phyloP scores from a whole-genome alignment of 2,113 vertebrate genomes.

The Daphoenositta chrysoptera region DNA sequence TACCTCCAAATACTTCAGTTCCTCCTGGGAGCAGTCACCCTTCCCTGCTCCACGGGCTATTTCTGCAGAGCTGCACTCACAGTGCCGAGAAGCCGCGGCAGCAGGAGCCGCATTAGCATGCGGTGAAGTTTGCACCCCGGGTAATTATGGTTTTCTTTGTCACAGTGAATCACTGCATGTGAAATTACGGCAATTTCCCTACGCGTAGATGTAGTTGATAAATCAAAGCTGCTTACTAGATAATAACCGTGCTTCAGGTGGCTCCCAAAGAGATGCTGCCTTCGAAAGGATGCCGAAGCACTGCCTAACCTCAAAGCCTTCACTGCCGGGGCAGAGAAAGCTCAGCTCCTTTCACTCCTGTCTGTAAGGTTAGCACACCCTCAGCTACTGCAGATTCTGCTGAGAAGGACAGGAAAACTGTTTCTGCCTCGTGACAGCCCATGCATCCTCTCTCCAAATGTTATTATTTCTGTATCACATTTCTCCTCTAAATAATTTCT shows the following conservation, averaged over 20 bases:
- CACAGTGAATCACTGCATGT: not conserved
- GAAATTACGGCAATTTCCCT: not conserved
- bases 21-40: not conserved
- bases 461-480: not conserved
- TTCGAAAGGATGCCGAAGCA: accelerated
- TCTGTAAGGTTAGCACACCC: not conserved
- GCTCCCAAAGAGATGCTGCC: not conserved
- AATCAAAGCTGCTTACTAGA: not conserved
- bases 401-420: not conserved
- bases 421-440: not conserved
- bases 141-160: not conserved
- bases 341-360: not conserved
- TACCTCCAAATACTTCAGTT: not conserved
- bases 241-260: not conserved
- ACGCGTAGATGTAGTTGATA: not conserved
- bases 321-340: not conserved
- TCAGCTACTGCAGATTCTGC: not conserved
- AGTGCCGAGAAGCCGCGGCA: accelerated
- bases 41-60: not conserved
- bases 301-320: not conserved
- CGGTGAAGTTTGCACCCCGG: not conserved
- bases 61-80: not conserved
- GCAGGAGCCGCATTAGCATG: not conserved
- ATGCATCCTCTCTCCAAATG: not conserved
- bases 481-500: not conserved